Base-by-base conservation (phyloP, 2,888 invertebrate species). In the Plagiodera versicolora region DNA sequence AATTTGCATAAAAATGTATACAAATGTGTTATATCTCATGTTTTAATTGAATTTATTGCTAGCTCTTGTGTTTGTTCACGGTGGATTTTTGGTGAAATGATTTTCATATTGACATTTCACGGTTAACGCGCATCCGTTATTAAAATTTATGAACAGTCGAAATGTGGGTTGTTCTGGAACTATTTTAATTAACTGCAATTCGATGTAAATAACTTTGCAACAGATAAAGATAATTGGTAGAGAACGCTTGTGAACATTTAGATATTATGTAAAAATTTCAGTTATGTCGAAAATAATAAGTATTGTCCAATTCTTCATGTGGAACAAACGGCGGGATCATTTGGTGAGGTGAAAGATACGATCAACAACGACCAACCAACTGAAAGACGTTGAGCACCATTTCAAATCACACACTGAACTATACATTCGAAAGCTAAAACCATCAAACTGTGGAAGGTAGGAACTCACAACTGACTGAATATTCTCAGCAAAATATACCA, bases 131-230 rank as follows among this genome's bases (percentile, higher is more conserved):
- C 52, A 53, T n/a, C 32, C 24, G 49, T 59, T 63, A 63, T 56
- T 58, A 39, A 57, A 61, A 58, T 58, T 51, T 59, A 63, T 63
- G 58, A 44, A 58, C 54, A 58, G 56, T 61, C 57, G 16, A 32
- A 51, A 61, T 61, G 54, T 63, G 49, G 46, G 56, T 54, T 39
- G 51, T 54, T 56, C 50, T 53, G 51, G 48, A 39, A 57, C 56
- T 60, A 49, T 62, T 56, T 62, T 62, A 66, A 64, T 66, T 61
- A 66, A 66, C 58, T 51, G 54, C 32, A 24, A 58, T 64, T 56
- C 56, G 48, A 66, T 66, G 66, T 50, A 55, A 64, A 66, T 66
- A 51, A 51, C 19, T 18, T 39, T 24, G 44, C 20, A 35, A 24
- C 32, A 48, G 63, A 65, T 65, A 65, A 65, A 55, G 55, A 65